Evolutionary conservation across 2,888 invertebrate genomes (phyloP).

Genomic region (Dermolepida albohirtum): DNA sequence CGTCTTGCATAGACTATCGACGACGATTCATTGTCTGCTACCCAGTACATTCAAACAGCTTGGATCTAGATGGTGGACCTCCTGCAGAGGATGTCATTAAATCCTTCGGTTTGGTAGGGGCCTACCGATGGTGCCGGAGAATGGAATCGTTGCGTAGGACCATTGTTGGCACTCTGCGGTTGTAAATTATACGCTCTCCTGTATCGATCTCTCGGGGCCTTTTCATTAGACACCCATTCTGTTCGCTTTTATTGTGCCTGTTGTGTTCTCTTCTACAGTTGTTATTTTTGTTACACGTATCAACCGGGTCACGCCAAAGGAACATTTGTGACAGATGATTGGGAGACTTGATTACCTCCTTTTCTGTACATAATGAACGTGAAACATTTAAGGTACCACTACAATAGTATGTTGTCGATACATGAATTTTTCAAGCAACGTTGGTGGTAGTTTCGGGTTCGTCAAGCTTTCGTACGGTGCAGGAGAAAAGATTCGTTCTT

Average conservation of each 20-base stretch:
- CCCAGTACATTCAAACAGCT: conserved; percentile 44
- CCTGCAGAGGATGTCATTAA: conserved; percentile 53
- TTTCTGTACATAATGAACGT: conserved; percentile 2
- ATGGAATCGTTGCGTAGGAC: conserved; percentile 46
- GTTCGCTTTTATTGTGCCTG: conserved; percentile 11
- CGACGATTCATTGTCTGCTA: no score
- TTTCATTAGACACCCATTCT: conserved; percentile 41
- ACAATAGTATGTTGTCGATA: no score
- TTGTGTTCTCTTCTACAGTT: conserved; percentile 9
- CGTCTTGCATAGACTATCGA: no score
- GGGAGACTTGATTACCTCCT: conserved; percentile 11
- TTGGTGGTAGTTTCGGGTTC: no score
- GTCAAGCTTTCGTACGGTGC: no score
- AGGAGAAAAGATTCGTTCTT: no score
- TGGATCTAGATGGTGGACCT: conserved; percentile 48
- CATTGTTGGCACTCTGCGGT: conserved; percentile 37
- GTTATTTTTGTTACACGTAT: conserved; percentile 6
- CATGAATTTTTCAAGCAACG: no score
- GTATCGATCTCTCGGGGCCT: conserved; percentile 29
- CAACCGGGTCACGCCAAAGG: background rate
- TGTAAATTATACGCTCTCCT: conserved; percentile 41
- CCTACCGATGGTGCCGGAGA: conserved; percentile 51
- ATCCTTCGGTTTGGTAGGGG: conserved; percentile 49
- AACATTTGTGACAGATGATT: conserved; percentile 23
- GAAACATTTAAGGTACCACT: conserved; percentile 8